phyloP scores from a whole-genome alignment of 1,140 invertebrate species.

The Magallana ariakensis region DNA sequence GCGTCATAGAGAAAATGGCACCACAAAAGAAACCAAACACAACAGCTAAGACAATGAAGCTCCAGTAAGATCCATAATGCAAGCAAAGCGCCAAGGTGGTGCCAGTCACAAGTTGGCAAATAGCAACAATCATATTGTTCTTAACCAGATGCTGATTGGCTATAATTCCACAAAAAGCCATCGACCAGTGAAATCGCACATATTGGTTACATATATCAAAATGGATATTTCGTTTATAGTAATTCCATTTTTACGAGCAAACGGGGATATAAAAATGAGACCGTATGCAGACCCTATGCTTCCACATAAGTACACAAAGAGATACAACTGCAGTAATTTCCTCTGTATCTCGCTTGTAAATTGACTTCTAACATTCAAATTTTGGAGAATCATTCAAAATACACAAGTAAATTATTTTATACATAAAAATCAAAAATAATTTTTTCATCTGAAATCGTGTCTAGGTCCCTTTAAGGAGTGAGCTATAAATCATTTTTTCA shows the following conservation, averaged over 20 bases:
- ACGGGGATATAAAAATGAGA: slow-evolving; percentile 49
- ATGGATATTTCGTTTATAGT: slow-evolving; percentile 30
- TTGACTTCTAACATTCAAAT: no score
- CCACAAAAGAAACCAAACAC: slow-evolving; percentile 44
- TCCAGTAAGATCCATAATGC: slow-evolving; percentile 48
- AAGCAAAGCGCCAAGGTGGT: slow-evolving; percentile 38
- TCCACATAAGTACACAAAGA: slow-evolving; percentile 48
- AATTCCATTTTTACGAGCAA: slow-evolving; percentile 39
- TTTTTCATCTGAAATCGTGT: no score
- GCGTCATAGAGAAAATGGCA: slow-evolving; percentile 49
- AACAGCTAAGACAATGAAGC: slow-evolving; percentile 36
- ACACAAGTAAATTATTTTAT: no score
- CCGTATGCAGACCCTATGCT: slow-evolving; percentile 47
- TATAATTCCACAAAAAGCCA: slow-evolving; percentile 40
- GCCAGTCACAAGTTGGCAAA: slow-evolving; percentile 24
- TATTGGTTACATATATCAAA: slow-evolving; percentile 44
- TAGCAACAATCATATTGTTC: slow-evolving; percentile 18
- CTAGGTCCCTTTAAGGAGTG: no score
- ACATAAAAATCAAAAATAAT: no score
- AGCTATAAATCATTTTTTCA: slow-evolving; percentile 13
- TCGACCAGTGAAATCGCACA: slow-evolving; percentile 51
- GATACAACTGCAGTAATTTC: slow-evolving; percentile 33
- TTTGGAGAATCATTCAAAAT: no score
- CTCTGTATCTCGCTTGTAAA: no score
- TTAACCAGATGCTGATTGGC: slow-evolving; percentile 47